Conservation (phyloP, 1,140 invertebrate genomes). For the Samia ricini region DNA sequence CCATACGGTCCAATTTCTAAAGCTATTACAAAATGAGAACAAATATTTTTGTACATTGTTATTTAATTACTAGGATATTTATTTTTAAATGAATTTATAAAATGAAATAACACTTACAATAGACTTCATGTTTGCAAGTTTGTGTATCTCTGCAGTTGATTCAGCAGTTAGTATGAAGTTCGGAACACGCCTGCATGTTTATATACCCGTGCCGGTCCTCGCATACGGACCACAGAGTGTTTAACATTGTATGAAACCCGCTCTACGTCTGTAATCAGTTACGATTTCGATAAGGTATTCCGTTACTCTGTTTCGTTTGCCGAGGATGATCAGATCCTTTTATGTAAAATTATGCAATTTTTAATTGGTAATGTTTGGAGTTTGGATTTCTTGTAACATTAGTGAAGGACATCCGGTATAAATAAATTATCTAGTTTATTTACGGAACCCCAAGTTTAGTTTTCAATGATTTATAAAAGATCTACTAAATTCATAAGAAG, state of each 20-base stretch:
- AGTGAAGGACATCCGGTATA: background rate
- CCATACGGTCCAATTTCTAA: too few species aligned
- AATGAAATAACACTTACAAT: constrained; percentile 5
- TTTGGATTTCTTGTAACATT: background rate
- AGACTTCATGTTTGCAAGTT: constrained; percentile 6
- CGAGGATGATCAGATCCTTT: background rate
- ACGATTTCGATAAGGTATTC: background rate
- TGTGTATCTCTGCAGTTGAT: background rate
- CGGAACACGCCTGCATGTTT: background rate
- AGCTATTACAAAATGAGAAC: background rate
- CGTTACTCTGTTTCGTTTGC: background rate
- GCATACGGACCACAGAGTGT: background rate
- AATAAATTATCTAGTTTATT: background rate
- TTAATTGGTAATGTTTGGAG: background rate
- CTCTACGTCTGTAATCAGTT: background rate
- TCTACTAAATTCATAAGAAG: background rate
- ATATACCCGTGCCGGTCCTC: background rate
- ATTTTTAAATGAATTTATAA: background rate
- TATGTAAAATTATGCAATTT: background rate
- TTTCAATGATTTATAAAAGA: background rate
- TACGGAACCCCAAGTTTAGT: background rate
- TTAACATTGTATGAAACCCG: background rate
- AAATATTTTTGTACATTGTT: background rate
- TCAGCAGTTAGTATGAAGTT: background rate
- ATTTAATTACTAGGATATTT: background rate